phyloP scores from a whole-genome alignment of 2,888 invertebrate species.

The Gnatocerus cornutus region DNA sequence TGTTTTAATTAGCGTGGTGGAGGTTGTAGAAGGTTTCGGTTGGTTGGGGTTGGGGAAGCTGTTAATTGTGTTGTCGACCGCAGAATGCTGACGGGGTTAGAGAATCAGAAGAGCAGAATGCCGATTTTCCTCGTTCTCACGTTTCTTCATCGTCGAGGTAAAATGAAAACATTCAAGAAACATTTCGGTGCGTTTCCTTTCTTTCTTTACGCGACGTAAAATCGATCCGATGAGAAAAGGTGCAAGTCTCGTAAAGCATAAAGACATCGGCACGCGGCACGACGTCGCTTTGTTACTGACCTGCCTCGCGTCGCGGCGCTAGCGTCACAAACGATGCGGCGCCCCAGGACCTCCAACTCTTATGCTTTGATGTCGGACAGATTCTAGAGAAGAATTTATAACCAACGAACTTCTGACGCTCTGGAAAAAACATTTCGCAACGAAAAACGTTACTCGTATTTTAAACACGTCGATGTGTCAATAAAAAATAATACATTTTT shows the following conservation, averaged over 20 bases:
- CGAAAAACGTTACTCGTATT: constrained; percentile 23
- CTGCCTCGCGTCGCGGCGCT: constrained; percentile 67
- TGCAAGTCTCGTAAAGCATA: constrained; percentile 59
- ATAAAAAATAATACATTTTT: constrained; percentile 47
- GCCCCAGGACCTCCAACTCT: constrained; percentile 62
- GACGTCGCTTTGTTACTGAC: constrained; percentile 68
- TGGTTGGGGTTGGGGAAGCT: constrained; percentile 50
- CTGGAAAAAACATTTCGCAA: constrained; percentile 3
- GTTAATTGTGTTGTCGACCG: constrained; percentile 58
- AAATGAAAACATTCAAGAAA: not conserved
- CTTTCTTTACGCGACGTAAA: constrained; percentile 16
- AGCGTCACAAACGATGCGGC: constrained; percentile 64
- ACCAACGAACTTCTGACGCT: constrained; percentile 7
- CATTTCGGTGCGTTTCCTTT: not conserved
- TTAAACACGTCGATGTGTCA: constrained; percentile 42
- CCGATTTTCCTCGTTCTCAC: constrained; percentile 39
- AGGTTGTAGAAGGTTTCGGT: constrained; percentile 51
- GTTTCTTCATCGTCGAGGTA: constrained; percentile 3
- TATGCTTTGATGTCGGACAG: constrained; percentile 60
- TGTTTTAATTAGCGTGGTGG: constrained; percentile 55
- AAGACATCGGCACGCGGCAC: constrained; percentile 66
- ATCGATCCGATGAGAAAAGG: constrained; percentile 48
- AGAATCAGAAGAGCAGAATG: constrained; percentile 49
- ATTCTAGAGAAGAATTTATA: constrained; percentile 41
- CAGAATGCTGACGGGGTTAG: constrained; percentile 52